Evolutionary conservation across 2,797 vertebrate species (phyloP).

Genomic region (Arctocebus calabarensis): DNA sequence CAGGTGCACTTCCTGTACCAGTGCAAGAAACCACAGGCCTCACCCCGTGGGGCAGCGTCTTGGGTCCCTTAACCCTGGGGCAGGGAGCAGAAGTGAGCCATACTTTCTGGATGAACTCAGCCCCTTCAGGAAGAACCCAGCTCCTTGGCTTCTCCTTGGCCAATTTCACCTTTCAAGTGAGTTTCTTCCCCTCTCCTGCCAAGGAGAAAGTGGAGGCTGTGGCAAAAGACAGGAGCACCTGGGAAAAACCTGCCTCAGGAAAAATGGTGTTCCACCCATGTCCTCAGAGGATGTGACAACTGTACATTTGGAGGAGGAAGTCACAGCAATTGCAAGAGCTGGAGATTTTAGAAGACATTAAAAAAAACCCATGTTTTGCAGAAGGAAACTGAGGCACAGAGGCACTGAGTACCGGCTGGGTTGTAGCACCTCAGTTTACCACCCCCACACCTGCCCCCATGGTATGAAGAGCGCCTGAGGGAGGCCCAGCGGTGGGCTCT

Average conservation of each 20-base stretch:
- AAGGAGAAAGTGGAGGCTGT: not conserved
- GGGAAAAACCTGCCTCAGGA: not conserved
- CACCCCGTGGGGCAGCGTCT: rapidly evolving
- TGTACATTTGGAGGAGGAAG: not conserved
- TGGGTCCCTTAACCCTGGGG: too few species aligned
- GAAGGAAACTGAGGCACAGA: not conserved
- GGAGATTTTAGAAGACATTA: not conserved
- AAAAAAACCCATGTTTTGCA: not conserved
- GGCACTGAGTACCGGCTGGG: not conserved
- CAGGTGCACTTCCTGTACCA: not conserved
- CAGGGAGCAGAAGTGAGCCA: not conserved
- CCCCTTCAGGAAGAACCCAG: not conserved
- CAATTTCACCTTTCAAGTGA: not conserved
- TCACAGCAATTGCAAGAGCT: not conserved
- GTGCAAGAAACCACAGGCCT: not conserved
- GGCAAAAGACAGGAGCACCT: not conserved
- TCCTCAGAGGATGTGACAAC: rapidly evolving
- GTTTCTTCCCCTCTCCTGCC: not conserved
- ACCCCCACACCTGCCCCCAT: rapidly evolving
- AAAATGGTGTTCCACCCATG: too few species aligned
- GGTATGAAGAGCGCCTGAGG: not conserved
- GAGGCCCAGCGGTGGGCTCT: not conserved
- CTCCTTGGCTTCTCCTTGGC: not conserved
- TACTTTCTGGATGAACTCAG: not conserved
- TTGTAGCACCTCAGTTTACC: not conserved